Base-by-base conservation (phyloP, 2,113 vertebrate genomes). In the Scolopax mira region DNA sequence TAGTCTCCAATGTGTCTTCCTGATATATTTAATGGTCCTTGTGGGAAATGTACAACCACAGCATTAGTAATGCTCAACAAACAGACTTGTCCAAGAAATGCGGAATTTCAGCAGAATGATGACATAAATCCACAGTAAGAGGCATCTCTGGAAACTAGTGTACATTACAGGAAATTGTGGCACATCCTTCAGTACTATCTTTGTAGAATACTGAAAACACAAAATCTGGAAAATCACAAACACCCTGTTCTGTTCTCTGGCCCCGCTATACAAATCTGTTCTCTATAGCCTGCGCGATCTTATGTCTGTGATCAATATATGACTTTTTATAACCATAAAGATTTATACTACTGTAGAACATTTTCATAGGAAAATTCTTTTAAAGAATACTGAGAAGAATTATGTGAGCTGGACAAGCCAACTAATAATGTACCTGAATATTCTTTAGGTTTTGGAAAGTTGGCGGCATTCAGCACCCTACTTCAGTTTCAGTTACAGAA, bases 401-500 rank as follows among this genome's bases (percentile, higher is more conserved):
- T 93, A 70, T 30, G 31, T 46, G 22, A 93, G 37, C 30, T 82
- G 51, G 27, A 79, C 54, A 74, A 93, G 80, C 73, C 92, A 97
- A 55, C 44, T 42, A 74, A 13, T 13, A 93, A 79, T 61, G 55
- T 72, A 89, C 71, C 79, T 93, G 72, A 91, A 39, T 93, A 90
- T 92, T 84, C 61, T 91, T 66, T 58, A 96, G 82, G 67, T 64
- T 90, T 72, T 91, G 94, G 96, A 96, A 96, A 96, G 60, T 94
- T 97, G 96, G 89, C 95, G 92, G 18, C 18, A 60, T 71, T 79
- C 58, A 71, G n/a, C 7, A 67, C 3, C 23, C 51, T 41, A 57
- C 25, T 65, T 41, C 16, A 79, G 8, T 85, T 94, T 91, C 71
- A 92, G 33, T 74, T 88, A 48, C 14, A 88, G 73, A 69, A 86